Evolutionary conservation across 2,797 vertebrate species (phyloP), one percentile per base, ranked within the genome.

Genomic region (Cyprinodon diabolis): DNA sequence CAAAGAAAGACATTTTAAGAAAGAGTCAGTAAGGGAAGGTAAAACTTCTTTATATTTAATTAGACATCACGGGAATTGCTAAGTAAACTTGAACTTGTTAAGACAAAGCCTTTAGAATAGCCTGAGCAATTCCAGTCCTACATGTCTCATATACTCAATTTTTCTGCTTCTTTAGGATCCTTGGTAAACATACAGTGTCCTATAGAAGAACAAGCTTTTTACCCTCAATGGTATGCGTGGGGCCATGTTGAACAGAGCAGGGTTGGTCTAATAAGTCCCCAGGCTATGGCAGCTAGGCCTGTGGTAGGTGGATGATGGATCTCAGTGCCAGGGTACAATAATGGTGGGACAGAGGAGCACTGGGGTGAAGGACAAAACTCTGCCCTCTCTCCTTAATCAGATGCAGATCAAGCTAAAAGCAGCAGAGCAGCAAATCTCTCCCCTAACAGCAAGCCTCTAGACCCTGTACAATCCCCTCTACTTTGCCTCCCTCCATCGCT

Each of bases 361-460:
- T 89, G 94, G 94, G 97, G 96, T 98, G 97, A 98, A 98, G 97
- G 97, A 93, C 92, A 93, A 89, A 90, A 82, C 85, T 89, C 86
- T 93, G 86, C 89, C 90, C 91, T 90, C 85, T 90, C 88, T 92
- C 86, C 87, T 97, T 98, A 99, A 99, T 98, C 96, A 97, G 96
- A 98, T 98, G 97, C 97, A 99, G 97, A 99, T 98, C 96, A 96
- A 95, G 95, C 91, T 90, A 96, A 96, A 96, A 96, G 96, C 97
- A 97, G 95, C 95, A 90, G 96, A 98, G 96, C 97, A 97, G 97
- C 90, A 93, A 90, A 91, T 92, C 90, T 86, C 91, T 89, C 85
- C 84, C 92, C 90, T 85, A 85, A 85, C 83, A 81, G 85, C 49
- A 43, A 90, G 85, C 86, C 90, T 82, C 86, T 78, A 74, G 86